These are phyloP conservation scores for Phycodurus eques DNA, from an alignment of 2,113 vertebrate species.

Conservation along the genomic window DNA sequence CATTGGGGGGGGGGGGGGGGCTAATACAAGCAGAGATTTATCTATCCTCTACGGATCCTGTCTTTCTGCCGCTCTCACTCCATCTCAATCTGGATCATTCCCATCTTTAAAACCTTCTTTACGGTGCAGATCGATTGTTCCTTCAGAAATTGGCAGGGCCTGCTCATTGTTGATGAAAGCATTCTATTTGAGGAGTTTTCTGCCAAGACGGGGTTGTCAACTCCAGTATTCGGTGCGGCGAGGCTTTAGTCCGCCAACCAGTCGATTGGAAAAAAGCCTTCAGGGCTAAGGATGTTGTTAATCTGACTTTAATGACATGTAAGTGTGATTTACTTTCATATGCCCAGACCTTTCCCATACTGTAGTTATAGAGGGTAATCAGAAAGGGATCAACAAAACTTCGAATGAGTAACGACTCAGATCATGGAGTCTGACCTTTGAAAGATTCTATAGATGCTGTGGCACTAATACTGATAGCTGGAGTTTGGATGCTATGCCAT, in stretches of 20 bases:
- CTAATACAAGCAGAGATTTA: slow-evolving; percentile 39
- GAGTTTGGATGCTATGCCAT: neutral
- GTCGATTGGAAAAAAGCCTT: slow-evolving; percentile 43
- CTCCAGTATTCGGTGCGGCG: slow-evolving; percentile 33
- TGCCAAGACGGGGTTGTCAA: slow-evolving; percentile 40
- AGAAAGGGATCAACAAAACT: slow-evolving; percentile 12
- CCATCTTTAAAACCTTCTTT: slow-evolving; percentile 70
- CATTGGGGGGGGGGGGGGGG: slow-evolving; percentile 2
- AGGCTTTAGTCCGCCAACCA: slow-evolving; percentile 45
- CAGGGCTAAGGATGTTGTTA: slow-evolving; percentile 35
- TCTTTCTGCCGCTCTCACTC: slow-evolving; percentile 14
- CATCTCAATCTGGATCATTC: slow-evolving; percentile 56
- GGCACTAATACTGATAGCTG: neutral
- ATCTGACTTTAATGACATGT: slow-evolving; percentile 46
- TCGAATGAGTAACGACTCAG: neutral
- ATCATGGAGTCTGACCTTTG: neutral
- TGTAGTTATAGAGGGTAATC: slow-evolving; percentile 15
- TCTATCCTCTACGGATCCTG: slow-evolving; percentile 42
- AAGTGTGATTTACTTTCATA: slow-evolving; percentile 27
- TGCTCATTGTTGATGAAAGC: slow-evolving; percentile 43
- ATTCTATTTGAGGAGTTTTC: slow-evolving; percentile 55
- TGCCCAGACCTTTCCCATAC: slow-evolving; percentile 12
- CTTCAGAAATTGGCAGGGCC: slow-evolving; percentile 59
- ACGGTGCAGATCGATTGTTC: slow-evolving; percentile 63
- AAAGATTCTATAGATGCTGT: neutral